Evolutionary conservation across 2,888 invertebrate species (phyloP), one percentile per base, ranked within the genome.

Genomic region (Empis stercorea): DNA sequence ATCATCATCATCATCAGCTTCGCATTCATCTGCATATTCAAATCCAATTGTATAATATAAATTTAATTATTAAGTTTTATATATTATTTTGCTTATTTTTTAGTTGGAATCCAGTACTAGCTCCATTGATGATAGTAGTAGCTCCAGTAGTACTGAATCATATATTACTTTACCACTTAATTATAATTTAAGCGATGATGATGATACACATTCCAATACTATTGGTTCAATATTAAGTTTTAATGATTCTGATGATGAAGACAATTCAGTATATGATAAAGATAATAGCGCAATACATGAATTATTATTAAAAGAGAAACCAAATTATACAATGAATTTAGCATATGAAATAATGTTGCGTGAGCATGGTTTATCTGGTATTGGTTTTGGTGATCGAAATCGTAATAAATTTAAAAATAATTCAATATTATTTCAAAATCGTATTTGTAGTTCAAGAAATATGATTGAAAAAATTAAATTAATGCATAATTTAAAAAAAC

Each of bases 401-500:
- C 57, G 4, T 43, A 57, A 15, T 52, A 50, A 1, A 52, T 54
- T 43, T 55, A 56, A 4, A 50, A 50, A 10, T 48, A 56, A 14
- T 43, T 43, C 46, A 14, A 27, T 45, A 20, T 54, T 57, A 20
- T 86, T 88, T 63, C 77, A 81, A 51, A 74, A 76, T 53, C 74
- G 78, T 43, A 85, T 84, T 66, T 87, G 87, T 59, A 84, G 86
- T 3, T 89, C 91, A 2, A 73, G 91, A 20, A 83, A 87, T 60
- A 78, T 80, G 54, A 84, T 91, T 10, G 84, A 89, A 66, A 79
- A 88, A 55, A 73, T 95, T 62, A 80, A 87, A 62, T 74, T 87
- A 42, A 77, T 84, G 66, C 80, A 82, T 57, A 78, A 79, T 59
- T 73, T 95, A 57, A 76, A 81, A 51, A 79, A 80, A 54, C 95